Evolutionary conservation across 2,797 vertebrate genomes (phyloP), one percentile per base, ranked within the genome.

Genomic region (Anableps anableps): DNA sequence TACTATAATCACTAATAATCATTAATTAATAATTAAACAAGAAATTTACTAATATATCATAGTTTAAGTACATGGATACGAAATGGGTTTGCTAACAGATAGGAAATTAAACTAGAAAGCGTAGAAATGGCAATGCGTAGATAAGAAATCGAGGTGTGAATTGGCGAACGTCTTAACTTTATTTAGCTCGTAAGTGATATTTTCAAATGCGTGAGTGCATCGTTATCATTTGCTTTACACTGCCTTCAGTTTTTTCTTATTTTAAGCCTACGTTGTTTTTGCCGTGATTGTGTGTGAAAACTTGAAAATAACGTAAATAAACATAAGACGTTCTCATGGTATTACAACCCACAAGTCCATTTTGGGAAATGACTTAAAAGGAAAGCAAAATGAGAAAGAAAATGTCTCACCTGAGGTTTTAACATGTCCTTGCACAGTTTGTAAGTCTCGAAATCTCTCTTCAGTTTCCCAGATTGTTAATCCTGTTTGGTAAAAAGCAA

Each of bases 401-500:
- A 74, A 74, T 43, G 48, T 71, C 91, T 94, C 81, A 95, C 95
- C 94, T 94, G 94, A 51, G 76, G 76, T 87, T 87, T 92, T 85
- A 68, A 80, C 94, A 94, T 94, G 85, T 89, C 94, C 91, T 91
- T 89, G 85, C 80, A 85, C 72, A 89, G 88, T 62, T 83, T 78
- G 79, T 72, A 82, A 90, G 85, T 84, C 86, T 90, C 71, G 89
- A 89, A 93, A 87, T 53, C 86, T 82, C 85, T 92, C 91, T 86
- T 92, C 86, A 13, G 72, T 90, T 90, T 86, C 88, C 92, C 89
- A 88, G 91, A 80, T 88, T 90, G 90, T 91, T 93, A 91, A 90
- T 93, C 93, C 94, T 95, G 94, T 92, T 91, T 81, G 91, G 92
- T 80, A 89, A 76, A 93, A 92, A 90, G 80, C 82, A 94, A 89